Conservation (phyloP, 35 echinoderm and acorn worm species). For the Eucidaris tribuloides region DNA sequence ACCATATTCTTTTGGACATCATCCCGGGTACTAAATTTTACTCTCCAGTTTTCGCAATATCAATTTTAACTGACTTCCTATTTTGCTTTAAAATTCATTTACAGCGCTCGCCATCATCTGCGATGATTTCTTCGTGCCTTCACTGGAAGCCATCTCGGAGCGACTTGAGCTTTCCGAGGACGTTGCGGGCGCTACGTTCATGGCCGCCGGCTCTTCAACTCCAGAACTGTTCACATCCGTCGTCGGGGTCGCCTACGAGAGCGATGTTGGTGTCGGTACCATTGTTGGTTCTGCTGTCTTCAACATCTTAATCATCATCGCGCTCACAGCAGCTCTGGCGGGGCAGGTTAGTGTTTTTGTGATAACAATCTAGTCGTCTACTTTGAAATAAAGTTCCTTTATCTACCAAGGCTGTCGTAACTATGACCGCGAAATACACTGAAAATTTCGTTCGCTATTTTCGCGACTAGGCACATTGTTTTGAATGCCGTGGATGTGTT, state of each 20-base stretch:
- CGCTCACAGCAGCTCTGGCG: slow-evolving; percentile 83
- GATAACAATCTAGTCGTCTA: too few relatives aligned
- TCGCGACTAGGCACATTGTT: too few relatives aligned
- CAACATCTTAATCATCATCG: slow-evolving; percentile 98
- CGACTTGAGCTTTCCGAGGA: slow-evolving; percentile 88
- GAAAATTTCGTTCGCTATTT: too few relatives aligned
- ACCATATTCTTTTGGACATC: background rate
- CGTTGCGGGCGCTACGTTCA: slow-evolving; percentile 97
- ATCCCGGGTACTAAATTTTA: background rate
- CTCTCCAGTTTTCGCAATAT: background rate
- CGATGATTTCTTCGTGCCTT: slow-evolving; percentile 99
- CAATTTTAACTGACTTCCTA: background rate
- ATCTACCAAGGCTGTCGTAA: too few relatives aligned
- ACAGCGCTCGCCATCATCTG: slow-evolving; percentile 92
- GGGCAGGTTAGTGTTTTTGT: slow-evolving; percentile 81
- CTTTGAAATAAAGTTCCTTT: too few relatives aligned
- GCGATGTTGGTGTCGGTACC: slow-evolving; percentile 94
- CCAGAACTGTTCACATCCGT: slow-evolving; percentile 96
- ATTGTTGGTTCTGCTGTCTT: slow-evolving; percentile 98
- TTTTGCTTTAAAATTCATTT: background rate
- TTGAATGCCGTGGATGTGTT: too few relatives aligned
- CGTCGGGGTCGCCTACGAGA: slow-evolving; percentile 70
- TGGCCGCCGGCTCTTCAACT: slow-evolving; percentile 95
- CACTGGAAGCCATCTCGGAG: slow-evolving; percentile 96
- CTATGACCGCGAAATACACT: too few relatives aligned